phyloP scores from a whole-genome alignment of 1,140 invertebrate species.

The Drosophila busckii region DNA sequence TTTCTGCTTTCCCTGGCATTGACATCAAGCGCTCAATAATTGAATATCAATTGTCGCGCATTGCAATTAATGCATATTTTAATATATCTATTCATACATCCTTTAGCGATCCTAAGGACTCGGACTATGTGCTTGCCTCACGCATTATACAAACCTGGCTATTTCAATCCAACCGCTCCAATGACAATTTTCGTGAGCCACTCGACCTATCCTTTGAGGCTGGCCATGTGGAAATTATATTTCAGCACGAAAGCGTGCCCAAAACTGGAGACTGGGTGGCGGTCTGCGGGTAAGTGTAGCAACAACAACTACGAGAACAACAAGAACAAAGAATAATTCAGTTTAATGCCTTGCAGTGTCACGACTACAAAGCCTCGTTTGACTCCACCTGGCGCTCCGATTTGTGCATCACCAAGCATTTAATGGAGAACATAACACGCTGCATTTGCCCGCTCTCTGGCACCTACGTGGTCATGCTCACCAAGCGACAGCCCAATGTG shows the following conservation, averaged over 20 bases:
- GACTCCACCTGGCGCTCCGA: conserved; percentile 78
- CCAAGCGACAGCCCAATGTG: conserved; percentile 81
- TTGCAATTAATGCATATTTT: not conserved
- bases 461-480: conserved; percentile 82
- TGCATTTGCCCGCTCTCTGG: conserved; percentile 82
- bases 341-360: conserved; percentile 24
- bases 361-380: conserved; percentile 76
- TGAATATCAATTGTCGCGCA: too few relatives aligned
- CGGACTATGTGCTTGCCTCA: conserved; percentile 84
- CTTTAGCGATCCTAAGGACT: conserved; percentile 82
- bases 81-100: not conserved
- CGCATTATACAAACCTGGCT: conserved; percentile 81
- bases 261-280: conserved; percentile 74
- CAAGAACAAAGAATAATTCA: not conserved
- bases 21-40: too few relatives aligned
- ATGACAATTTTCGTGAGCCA: conserved; percentile 67
- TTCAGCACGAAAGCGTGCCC: conserved; percentile 76
- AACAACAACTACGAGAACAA: not conserved
- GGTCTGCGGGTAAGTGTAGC: conserved; percentile 60
- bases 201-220: conserved; percentile 71
- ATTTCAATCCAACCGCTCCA: conserved; percentile 72
- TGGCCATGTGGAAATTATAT: conserved; percentile 78
- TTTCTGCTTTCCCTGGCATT: too few relatives aligned
- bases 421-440: conserved; percentile 80
- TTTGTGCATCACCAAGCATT: conserved; percentile 80